Evolutionary conservation across 2,113 vertebrate genomes (phyloP).

Genomic region (Grantiella picta): DNA sequence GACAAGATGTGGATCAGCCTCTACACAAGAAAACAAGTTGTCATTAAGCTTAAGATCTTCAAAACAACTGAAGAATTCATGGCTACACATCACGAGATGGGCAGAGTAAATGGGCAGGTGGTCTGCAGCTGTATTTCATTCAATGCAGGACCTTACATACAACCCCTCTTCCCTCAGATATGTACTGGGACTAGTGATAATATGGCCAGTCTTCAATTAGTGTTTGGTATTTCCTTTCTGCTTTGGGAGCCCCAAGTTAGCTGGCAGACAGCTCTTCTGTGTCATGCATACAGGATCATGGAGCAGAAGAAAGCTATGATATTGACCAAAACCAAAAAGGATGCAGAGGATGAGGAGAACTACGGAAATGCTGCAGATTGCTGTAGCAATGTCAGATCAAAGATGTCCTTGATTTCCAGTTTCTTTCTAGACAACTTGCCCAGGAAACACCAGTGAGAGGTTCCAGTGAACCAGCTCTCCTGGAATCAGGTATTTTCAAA

Average conservation of each 20-base stretch:
- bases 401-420: neutral
- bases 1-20: slow-evolving; percentile 51
- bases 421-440: neutral
- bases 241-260: neutral
- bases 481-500: neutral
- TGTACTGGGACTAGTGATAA: neutral
- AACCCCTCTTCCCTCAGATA: neutral
- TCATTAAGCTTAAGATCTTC: slow-evolving; percentile 67
- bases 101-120: slow-evolving; percentile 47
- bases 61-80: slow-evolving; percentile 54
- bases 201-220: slow-evolving; percentile 1
- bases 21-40: slow-evolving; percentile 48
- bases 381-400: neutral
- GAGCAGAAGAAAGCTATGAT: neutral
- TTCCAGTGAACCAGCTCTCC: neutral
- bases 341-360: neutral
- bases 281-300: neutral
- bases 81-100: slow-evolving; percentile 16
- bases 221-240: neutral
- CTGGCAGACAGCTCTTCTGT: neutral
- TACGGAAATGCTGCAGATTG: neutral
- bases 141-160: neutral
- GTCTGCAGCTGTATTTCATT: slow-evolving; percentile 47
- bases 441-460: neutral
- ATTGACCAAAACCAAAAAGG: neutral